Base-by-base conservation (phyloP, 30 jellyfish, hydroid and myxozoan genomes). In the Cassiopea xamachana region DNA sequence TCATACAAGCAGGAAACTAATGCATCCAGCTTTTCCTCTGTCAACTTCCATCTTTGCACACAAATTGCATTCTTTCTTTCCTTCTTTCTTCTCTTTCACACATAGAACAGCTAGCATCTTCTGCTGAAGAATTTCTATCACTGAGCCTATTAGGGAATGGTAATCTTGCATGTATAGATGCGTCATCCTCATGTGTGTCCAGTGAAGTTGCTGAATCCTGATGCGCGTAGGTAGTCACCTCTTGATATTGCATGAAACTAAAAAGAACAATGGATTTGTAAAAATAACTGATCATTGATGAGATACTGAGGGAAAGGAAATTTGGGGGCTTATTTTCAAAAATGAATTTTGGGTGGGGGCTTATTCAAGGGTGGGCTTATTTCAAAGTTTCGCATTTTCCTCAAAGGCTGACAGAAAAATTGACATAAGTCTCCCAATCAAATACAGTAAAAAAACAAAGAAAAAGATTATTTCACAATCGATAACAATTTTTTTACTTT, bases 21-120 rank as follows among this genome's bases (percentile, higher is more conserved):
- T 19, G 61, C 59, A 10, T 86, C 90, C 16, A 86, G 46, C 79
- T 73, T 73, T 16, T 86, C 93, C 2, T 75, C 60, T 14, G 82
- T 73, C 93, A 91, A 86, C 48, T 50, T 78, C 75, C 87, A 78
- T 50, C 87, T 78, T 55, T 6, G 64, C 64, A 55, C 64, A 55
- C 64, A 55, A 55, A 55, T 10, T 55, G 64, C 64, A 55, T 55
- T 55, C 64, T 55, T 55, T 55, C 64, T 55, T 55, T 55, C 64
- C 64, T 55, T 55, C 12, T 55, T 55, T 55, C 64, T 10, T 55
- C 64, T 55, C 12, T 55, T 10, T 55, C 64, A 55, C 0, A 3
- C 64, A 55, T 55, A 10, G 64, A 55, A 55, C 64, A 55, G 64
- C 64, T 55, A 55, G 64, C 64, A 55, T 55, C 64, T 55, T 55